Conservation (phyloP, 2,797 vertebrate genomes). For the Gila robusta region DNA sequence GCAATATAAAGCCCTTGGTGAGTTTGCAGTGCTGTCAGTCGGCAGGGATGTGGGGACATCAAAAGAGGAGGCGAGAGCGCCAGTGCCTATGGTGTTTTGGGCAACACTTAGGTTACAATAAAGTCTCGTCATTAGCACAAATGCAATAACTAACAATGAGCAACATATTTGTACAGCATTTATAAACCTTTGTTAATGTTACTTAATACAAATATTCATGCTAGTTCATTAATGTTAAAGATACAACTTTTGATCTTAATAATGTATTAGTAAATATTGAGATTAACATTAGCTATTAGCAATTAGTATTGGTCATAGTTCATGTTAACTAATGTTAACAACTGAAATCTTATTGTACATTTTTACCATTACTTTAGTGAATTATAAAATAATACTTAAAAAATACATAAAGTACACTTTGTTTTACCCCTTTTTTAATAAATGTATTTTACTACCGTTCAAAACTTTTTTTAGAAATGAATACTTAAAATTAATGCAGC, state of each 20-base stretch:
- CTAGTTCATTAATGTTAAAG: neutral
- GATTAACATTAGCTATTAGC: neutral
- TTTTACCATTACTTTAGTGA: neutral
- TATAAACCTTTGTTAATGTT: neutral
- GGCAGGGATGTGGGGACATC: neutral
- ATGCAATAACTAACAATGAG: neutral
- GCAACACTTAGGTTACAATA: neutral
- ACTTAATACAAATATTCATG: neutral
- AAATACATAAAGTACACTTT: too few relatives aligned
- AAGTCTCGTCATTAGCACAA: neutral
- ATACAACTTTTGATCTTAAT: neutral
- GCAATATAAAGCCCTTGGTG: conserved; percentile 14
- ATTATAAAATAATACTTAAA: neutral
- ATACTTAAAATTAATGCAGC: neutral
- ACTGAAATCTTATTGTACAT: neutral
- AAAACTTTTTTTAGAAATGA: too few relatives aligned
- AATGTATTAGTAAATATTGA: neutral
- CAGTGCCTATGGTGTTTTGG: neutral
- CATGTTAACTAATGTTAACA: neutral
- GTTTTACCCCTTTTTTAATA: neutral
- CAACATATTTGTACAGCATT: neutral
- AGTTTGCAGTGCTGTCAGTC: conserved; percentile 13
- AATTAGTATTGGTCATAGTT: neutral
- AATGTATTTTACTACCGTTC: neutral
- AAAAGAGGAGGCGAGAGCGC: neutral